These are phyloP conservation scores for Halesus radiatus DNA, from an alignment of 1,140 invertebrate genomes.

Conservation along the genomic window DNA sequence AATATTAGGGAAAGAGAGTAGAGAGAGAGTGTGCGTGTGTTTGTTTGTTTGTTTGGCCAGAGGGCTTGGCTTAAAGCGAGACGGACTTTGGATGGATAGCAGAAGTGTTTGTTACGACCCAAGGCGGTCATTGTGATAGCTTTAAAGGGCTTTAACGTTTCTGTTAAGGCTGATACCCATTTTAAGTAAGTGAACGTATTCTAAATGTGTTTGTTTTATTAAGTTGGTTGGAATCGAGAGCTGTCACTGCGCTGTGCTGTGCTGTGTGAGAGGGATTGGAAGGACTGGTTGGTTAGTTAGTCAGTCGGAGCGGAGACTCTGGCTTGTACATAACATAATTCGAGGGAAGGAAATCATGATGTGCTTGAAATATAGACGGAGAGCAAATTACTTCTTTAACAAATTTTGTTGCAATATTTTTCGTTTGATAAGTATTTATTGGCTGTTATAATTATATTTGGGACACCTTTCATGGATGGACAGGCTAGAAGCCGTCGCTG, in stretches of 20 bases:
- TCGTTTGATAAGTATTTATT: slow-evolving; percentile 58
- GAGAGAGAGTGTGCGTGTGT: slow-evolving; percentile 8
- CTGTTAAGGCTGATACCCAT: slow-evolving; percentile 53
- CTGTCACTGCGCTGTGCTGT: slow-evolving; percentile 38
- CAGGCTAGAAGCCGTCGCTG: slow-evolving; percentile 41
- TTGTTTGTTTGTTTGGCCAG: too few species aligned
- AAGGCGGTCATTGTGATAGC: slow-evolving; percentile 54
- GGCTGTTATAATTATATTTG: slow-evolving; percentile 57
- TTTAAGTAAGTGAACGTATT: slow-evolving; percentile 55
- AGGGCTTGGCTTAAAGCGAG: slow-evolving; percentile 36
- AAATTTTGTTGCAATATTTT: slow-evolving; percentile 59
- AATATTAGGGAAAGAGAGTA: slow-evolving; percentile 46
- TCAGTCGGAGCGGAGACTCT: background rate
- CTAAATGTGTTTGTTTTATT: slow-evolving; percentile 49
- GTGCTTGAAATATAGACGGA: slow-evolving; percentile 43
- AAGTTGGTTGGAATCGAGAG: slow-evolving; percentile 33
- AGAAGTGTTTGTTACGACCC: slow-evolving; percentile 51
- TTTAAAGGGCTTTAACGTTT: slow-evolving; percentile 54
- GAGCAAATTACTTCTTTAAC: slow-evolving; percentile 56
- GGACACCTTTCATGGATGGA: slow-evolving; percentile 48
- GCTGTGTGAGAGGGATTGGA: background rate
- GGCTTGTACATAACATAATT: slow-evolving; percentile 39
- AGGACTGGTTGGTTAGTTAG: slow-evolving; percentile 21
- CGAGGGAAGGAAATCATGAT: slow-evolving; percentile 44
- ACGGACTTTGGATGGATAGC: slow-evolving; percentile 40